Evolutionary conservation across 2,113 vertebrate species (phyloP).

Genomic region (Prunella fulvescens): DNA sequence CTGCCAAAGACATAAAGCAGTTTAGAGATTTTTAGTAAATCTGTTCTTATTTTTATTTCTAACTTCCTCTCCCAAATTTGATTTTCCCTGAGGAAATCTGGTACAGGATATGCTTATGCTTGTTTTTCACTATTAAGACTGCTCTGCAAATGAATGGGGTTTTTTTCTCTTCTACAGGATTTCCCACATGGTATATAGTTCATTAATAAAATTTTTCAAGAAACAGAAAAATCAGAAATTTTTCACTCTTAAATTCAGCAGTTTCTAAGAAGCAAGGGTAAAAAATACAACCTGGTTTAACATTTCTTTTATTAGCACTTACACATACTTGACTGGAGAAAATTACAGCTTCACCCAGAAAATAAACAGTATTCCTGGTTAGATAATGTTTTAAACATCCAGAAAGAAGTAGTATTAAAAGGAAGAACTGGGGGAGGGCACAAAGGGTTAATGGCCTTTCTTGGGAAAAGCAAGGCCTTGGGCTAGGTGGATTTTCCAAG

Average conservation of each 20-base stretch:
- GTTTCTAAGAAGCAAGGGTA: background rate
- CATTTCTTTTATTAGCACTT: background rate
- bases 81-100: conserved; percentile 22
- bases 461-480: too few relatives aligned
- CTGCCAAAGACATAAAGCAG: background rate
- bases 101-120: background rate
- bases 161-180: background rate
- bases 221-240: background rate
- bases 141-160: background rate
- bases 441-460: background rate
- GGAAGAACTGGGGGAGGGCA: background rate
- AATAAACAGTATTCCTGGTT: background rate
- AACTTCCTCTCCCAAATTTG: background rate
- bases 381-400: background rate
- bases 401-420: background rate
- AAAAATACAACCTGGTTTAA: background rate
- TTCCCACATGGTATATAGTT: background rate
- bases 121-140: conserved; percentile 22
- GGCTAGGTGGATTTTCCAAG: too few relatives aligned
- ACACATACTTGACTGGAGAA: background rate
- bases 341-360: background rate
- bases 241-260: background rate
- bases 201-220: background rate
- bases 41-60: conserved; percentile 7
- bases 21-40: background rate